Evolutionary conservation across 2,888 invertebrate species (phyloP).

Genomic region (Bursaphelenchus okinawaensis): DNA sequence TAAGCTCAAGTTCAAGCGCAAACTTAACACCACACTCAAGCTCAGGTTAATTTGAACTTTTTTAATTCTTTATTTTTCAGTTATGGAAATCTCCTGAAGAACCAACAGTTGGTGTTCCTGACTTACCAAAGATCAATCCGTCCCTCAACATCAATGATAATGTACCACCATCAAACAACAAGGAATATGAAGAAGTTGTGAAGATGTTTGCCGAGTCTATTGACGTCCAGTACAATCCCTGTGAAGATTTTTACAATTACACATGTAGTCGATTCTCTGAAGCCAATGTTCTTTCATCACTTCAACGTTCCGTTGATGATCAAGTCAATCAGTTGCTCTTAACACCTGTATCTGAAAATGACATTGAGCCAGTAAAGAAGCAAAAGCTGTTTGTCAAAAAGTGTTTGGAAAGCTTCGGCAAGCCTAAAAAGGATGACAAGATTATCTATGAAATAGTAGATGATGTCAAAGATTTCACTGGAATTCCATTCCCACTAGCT

Average conservation of each 20-base stretch:
- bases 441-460: not conserved
- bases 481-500: not conserved
- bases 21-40: too few species aligned
- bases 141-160: not conserved
- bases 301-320: not conserved
- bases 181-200: not conserved
- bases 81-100: not conserved
- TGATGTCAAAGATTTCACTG: not conserved
- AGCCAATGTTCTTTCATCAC: not conserved
- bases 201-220: not conserved
- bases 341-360: not conserved
- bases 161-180: not conserved
- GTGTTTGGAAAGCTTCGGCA: not conserved
- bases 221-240: conserved; percentile 36
- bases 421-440: not conserved
- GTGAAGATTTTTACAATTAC: conserved; percentile 42
- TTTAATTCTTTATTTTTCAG: too few species aligned
- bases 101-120: not conserved
- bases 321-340: not conserved
- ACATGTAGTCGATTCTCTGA: conserved; percentile 35
- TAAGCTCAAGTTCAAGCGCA: too few species aligned
- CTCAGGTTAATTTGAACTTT: too few species aligned
- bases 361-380: not conserved
- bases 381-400: not conserved
- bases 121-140: not conserved